Percentiles rank a stretch among this genome's conserved stretches.
Evolutionary conservation across 2,797 vertebrate genomes (phyloP).

Genomic region (Argyrosomus regius): DNA sequence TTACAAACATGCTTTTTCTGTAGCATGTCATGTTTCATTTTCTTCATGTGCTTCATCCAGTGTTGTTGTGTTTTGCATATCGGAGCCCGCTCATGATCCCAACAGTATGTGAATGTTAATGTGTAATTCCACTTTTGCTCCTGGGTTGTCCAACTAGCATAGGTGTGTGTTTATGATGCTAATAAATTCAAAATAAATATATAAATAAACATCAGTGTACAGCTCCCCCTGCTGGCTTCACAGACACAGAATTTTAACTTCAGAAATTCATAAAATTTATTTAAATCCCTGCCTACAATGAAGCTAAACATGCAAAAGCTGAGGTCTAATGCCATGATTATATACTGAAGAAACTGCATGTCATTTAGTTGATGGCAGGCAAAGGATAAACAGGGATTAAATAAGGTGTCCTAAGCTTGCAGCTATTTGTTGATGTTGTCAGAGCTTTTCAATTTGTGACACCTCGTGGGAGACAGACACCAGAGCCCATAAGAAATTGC

Average conservation of each 20-base stretch:
- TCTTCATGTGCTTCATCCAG: neutral
- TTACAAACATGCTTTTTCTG: neutral
- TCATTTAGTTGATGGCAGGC: neutral
- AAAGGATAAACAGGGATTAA: neutral
- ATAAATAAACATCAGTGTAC: neutral
- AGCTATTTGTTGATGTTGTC: neutral
- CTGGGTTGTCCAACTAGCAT: neutral
- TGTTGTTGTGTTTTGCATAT: neutral
- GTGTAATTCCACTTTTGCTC: too few species aligned
- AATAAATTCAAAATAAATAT: neutral
- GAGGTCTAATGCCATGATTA: neutral
- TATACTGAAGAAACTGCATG: neutral
- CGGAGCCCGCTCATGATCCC: neutral
- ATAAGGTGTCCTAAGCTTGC: neutral
- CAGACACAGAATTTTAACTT: neutral
- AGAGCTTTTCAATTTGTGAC: neutral
- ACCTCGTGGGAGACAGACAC: neutral
- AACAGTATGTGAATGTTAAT: neutral
- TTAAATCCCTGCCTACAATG: too few species aligned
- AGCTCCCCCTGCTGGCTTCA: neutral
- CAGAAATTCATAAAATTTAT: neutral
- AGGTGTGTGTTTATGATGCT: neutral
- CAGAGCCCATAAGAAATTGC: neutral
- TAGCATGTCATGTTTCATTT: neutral
- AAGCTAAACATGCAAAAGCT: neutral